Percentiles rank a stretch among this genome's conserved stretches.
Evolutionary conservation across 2,797 vertebrate genomes (phyloP).

Genomic region (Valencia hispanica): DNA sequence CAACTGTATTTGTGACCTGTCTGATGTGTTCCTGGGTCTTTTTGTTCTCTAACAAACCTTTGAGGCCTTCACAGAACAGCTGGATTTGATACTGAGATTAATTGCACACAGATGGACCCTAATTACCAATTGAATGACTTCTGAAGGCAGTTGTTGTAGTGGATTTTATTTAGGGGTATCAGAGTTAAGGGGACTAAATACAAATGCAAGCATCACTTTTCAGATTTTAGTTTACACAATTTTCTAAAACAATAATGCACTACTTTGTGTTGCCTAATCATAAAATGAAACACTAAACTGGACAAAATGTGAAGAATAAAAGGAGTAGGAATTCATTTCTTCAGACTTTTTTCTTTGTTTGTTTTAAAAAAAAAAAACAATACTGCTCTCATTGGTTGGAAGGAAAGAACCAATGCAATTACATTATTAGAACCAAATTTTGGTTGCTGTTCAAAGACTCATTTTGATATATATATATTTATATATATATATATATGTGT

Average conservation of each 20-base stretch:
- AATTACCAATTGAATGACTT: background rate
- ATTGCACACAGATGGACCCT: background rate
- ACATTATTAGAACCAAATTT: background rate
- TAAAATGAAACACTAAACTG: background rate
- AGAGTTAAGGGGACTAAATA: background rate
- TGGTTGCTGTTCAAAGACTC: background rate
- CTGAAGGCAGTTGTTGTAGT: background rate
- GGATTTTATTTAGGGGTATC: background rate
- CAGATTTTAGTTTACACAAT: background rate
- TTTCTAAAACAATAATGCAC: background rate
- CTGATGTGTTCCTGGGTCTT: too few relatives aligned
- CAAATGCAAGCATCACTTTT: background rate
- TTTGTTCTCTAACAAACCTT: too few relatives aligned
- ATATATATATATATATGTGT: too few relatives aligned
- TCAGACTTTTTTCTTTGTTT: background rate
- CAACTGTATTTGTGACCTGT: too few relatives aligned
- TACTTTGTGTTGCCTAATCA: background rate
- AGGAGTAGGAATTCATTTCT: background rate
- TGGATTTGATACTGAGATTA: background rate
- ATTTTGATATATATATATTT: too few relatives aligned
- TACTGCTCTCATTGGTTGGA: background rate
- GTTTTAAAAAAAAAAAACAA: background rate
- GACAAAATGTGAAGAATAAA: background rate
- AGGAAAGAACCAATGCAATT: background rate
- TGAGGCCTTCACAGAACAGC: background rate